Percentiles rank a stretch among this genome's conserved stretches.
Evolutionary conservation across 2,797 vertebrate genomes (phyloP).

Genomic region (Lagodon rhomboides): DNA sequence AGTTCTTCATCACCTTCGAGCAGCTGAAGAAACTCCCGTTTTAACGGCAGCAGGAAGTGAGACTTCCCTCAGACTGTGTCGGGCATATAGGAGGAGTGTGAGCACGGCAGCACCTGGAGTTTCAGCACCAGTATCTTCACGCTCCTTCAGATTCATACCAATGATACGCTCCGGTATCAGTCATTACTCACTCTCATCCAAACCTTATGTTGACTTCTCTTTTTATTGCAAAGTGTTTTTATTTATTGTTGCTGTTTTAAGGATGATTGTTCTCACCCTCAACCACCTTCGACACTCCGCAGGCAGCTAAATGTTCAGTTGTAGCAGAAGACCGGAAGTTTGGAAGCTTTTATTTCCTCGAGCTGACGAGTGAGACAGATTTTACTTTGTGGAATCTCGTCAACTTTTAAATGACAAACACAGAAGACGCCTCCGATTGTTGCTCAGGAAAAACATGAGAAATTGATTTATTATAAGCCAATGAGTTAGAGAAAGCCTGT

Average conservation of each 20-base stretch:
- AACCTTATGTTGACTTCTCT: not conserved
- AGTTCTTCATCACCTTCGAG: slow-evolving; percentile 99
- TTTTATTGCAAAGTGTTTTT: slow-evolving; percentile 23
- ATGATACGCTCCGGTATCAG: slow-evolving; percentile 7
- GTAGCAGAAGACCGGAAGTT: slow-evolving; percentile 37
- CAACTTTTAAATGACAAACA: not conserved
- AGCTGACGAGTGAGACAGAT: slow-evolving; percentile 7
- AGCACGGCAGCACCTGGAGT: slow-evolving; percentile 50
- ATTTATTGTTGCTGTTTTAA: slow-evolving; percentile 49
- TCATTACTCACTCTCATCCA: slow-evolving; percentile 24
- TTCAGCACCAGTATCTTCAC: slow-evolving; percentile 47
- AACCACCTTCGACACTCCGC: slow-evolving; percentile 33
- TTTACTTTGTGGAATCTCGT: slow-evolving; percentile 1
- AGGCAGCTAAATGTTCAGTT: slow-evolving; percentile 65
- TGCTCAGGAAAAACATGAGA: not conserved
- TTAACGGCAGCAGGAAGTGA: slow-evolving; percentile 74
- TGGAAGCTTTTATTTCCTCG: not conserved
- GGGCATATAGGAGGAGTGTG: slow-evolving; percentile 29
- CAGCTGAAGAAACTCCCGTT: slow-evolving; percentile 96
- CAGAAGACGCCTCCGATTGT: slow-evolving; percentile 14
- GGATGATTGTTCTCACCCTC: not conserved
- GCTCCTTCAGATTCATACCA: slow-evolving; percentile 32
- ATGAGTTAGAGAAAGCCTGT: not conserved
- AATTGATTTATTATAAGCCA: not conserved
- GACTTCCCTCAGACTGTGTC: slow-evolving; percentile 43